Evolutionary conservation across 2,797 vertebrate genomes (phyloP), one percentile per base, ranked within the genome.

Genomic region (Danio albolineatus): DNA sequence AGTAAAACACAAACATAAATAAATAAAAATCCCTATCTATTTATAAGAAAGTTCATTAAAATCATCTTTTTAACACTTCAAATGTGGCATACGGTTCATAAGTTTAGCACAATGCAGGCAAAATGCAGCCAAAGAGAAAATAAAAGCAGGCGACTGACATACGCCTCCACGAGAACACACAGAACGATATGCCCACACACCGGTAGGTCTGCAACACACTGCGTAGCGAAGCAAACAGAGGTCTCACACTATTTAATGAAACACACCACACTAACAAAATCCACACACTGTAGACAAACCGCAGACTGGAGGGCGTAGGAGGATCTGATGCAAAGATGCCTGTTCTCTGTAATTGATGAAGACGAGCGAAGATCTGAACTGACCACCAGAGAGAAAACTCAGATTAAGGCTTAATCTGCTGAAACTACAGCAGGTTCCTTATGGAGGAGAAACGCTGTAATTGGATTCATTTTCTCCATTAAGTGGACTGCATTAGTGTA

Each of bases 121-220:
- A 51, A 57, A 74, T 61, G 44, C 64, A 69, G 53, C 51, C 75
- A 9, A 14, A 69, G 43, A 69, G 75, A 48, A 69, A 46, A 77
- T 77, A 49, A 77, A 77, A 77, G 44, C 49, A 57, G 41, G 16
- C 41, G 53, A 69, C 75, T 77, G 53, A 77, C 75, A 77, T 57
- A 77, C 75, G 53, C 75, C 75, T 67, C 49, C 64, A 51, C 13
- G 7, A 2, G 9, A 36, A 77, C 28, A 49, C 43, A 69, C 21
- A 59, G 48, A 76, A 66, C 16, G 62, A 67, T 66, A 39, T 78
- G 76, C 76, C 65, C 53, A 78, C 76, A 69, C 64, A 49, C 44
- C 38, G 53, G 53, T 78, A 60, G 44, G 56, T 70, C 76, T 69
- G 54, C 28, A 59, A 48, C 64, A 51, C n/a, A 46, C 64, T 67